Evolutionary conservation across 1,140 invertebrate genomes (phyloP), one percentile per base, ranked within the genome.

Genomic region (Samia ricini): DNA sequence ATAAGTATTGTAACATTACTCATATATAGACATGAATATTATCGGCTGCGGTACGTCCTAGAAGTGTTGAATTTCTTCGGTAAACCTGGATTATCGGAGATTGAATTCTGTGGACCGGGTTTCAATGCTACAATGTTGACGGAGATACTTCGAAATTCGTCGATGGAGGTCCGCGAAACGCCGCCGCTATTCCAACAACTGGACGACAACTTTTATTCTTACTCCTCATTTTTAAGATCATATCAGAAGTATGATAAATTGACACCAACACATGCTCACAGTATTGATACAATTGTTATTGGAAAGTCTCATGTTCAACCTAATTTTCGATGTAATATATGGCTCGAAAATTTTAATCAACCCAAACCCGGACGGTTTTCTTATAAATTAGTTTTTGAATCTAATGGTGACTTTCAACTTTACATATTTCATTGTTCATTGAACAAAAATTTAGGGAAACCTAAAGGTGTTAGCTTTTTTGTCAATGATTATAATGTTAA

Each of bases 61-160:
- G 94, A 95, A 91, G 95, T 95, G 5, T 91, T 96, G 19, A 95
- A 95, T 79, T 95, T 95, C 66, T 96, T 96, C 74, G 95, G 95
- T 0, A 92, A 93, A 52, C 93, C 93, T 10, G 84, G 85, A 26
- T 76, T 87, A 2, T 89, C 83, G 1, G 87, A 91, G 52, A 81
- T 91, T 12, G 90, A 92, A 50, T 85, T 92, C 42, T 91, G 91
- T 64, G 85, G 83, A 4, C 88, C 85, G 4, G 91, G 91, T n/a
- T 91, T 91, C 52, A 90, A 91, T 33, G 89, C 90, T 3, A 87
- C 89, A 2, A 79, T 90, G 77, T 56, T 91, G 3, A 85, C 89
- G 0, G 88, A 91, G 66, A 89, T 88, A 58, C 72, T 91, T 12
- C 76, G 89, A 29, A 90, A 86, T 54, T 77, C 85, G 0, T 86